Evolutionary conservation across 1,140 invertebrate species (phyloP), one percentile per base, ranked within the genome.

Genomic region (Diuraphis noxia): DNA sequence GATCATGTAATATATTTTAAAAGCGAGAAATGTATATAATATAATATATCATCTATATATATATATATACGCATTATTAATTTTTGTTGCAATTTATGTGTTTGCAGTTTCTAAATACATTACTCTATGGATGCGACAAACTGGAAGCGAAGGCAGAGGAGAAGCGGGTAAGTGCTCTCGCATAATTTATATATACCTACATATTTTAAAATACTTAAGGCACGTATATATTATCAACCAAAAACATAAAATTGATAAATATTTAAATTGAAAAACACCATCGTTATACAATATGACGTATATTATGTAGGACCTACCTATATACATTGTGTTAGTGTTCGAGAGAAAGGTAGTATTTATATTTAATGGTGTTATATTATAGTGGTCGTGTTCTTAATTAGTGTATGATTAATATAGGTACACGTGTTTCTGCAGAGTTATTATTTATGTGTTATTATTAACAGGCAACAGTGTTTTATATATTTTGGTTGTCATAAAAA

Each of bases 51-150:
- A 7, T 84, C 40, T 46, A 30, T 46, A 30, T 52, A 38, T 40
- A 87, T 46, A 30, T 46, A 30, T 52, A 38, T 40, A 87, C 49
- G 49, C 85, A 19, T 52, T 34, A 56, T 56, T 56, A 40, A 88
- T 88, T 56, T 88, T 46, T 89, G 40, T 79, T 77, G n/a, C 41
- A 82, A 72, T 91, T 79, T 91, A 81, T 79, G 41, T 91, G 72
- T 91, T 91, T n/a, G 43, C 89, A 91, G 89, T 91, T 91, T 91
- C 77, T 91, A 91, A 91, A 91, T 43, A 91, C 89, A 46, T 91
- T 91, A 91, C 89, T 91, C 89, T 91, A 91, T 91, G 89, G 89
- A 49, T 91, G 89, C 36, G 89, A 91, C 72, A 91, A 91, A 82
- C 77, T 91, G 89, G 89, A 91, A 81, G 89, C 89, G 38, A 91